Evolutionary conservation across 1,140 invertebrate species (phyloP), one percentile per base, ranked within the genome.

Genomic region (Meloidogyne exigua): DNA sequence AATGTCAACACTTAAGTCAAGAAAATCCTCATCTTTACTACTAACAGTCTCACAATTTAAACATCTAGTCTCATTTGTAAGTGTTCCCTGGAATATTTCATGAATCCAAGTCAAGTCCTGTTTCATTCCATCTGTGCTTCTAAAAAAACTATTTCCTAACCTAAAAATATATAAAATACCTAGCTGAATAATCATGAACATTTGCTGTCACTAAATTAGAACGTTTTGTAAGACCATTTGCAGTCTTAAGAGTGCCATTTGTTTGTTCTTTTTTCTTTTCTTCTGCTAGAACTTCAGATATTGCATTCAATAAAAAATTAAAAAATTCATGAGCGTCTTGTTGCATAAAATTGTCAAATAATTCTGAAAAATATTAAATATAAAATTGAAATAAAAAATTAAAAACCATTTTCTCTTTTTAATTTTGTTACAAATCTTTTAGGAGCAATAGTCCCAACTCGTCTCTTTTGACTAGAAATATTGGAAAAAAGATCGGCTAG

Each of bases 281-380:
- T 92, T 93, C 92, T 88, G 94, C 89, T 83, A 98, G 93, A 80
- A 90, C 85, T 83, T 91, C 91, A 42, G 90, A 90, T 44, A 91
- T 91, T 71, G 90, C 90, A 89, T 99, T 99, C 68, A 99, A 94
- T 67, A 99, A 90, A 89, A 98, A 99, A 89, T 99, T 99, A 67
- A 99, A 91, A 90, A 99, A 99, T 89, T 99, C 96, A 88, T 99
- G 96, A 66, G 96, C 96, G 92, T 99, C 96, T 90, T 99, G 96
- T 89, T 99, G 96, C 93, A 73, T n/a, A 87, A 97, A 98, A 89
- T 99, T 99, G 89, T 99, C 96, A 91, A 99, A 99, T 86, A 96
- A 92, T 89, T 97, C 95, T 95, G n/a, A 90, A 81, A 92, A 91
- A 84, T 85, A 87, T 28, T 32, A 57, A 18, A 21, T 32, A 18